A percentile compares a stretch with the other conserved stretches of the same genome.
These are phyloP conservation scores for Cavia aperea DNA, from an alignment of 2,113 vertebrate species.

Conservation along the genomic window DNA sequence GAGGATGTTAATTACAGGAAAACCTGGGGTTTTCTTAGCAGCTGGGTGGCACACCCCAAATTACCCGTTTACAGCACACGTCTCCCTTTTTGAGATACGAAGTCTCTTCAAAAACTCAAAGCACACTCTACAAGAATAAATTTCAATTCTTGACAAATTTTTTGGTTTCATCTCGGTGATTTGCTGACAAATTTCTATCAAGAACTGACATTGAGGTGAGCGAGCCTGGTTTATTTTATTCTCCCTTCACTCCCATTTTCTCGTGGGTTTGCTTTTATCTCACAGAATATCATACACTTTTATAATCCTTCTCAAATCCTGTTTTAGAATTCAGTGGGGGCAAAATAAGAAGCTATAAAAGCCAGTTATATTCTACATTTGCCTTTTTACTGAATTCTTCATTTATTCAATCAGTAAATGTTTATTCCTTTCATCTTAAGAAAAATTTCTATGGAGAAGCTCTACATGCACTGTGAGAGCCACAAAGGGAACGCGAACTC, in stretches of 20 bases:
- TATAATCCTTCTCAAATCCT: slow-evolving; percentile 36
- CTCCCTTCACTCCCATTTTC: not conserved
- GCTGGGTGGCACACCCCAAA: not conserved
- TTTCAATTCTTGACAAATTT: not conserved
- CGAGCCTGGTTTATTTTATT: not conserved
- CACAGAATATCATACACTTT: slow-evolving; percentile 1
- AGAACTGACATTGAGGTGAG: slow-evolving; percentile 36
- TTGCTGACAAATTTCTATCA: slow-evolving; percentile 21
- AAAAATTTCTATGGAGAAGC: not conserved
- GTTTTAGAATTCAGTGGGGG: slow-evolving; percentile 24
- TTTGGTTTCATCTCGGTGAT: not conserved
- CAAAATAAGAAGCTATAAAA: slow-evolving; percentile 47
- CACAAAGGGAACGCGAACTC: not conserved
- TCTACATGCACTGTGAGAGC: not conserved
- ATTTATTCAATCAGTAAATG: slow-evolving; percentile 40
- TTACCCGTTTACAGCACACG: not conserved
- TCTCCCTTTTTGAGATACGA: not conserved
- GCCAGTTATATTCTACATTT: slow-evolving; percentile 18
- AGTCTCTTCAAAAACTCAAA: not conserved
- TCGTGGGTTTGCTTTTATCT: slow-evolving; percentile 3
- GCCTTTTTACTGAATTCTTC: slow-evolving; percentile 26
- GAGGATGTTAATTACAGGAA: not conserved
- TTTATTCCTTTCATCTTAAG: slow-evolving; percentile 37
- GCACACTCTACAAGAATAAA: not conserved
- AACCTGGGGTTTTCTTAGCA: not conserved